Base-by-base conservation (phyloP, 2,888 invertebrate species). In the Eucriotettix oculatus region DNA sequence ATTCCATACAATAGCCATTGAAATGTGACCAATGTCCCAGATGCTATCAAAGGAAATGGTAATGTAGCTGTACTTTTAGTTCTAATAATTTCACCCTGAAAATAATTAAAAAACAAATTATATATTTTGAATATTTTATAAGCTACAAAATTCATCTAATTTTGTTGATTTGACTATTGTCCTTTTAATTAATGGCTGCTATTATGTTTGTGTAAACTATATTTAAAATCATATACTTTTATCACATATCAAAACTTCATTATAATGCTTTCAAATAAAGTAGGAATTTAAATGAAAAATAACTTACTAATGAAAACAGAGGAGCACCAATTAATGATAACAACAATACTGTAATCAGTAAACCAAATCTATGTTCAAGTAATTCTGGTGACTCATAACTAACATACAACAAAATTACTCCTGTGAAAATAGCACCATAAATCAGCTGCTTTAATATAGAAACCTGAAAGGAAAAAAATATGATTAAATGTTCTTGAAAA, bases 31-130 rank as follows among this genome's bases (percentile, higher is more conserved):
- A 90, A 68, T 43, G 90, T 81, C 64, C 89, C 92, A 66, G 88
- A 85, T 44, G 90, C 74, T 68, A 93, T 92, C 62, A 96, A 78
- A 10, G 92, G 90, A 71, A 95, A 90, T 10, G 95, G 94, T 73
- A 97, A 78, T 52, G 84, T 83, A 63, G 87, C 90, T 0, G 94
- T 90, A 72, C 87, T 90, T 74, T 88, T 84, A n/a, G 86, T 86
- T 68, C 76, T 77, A 43, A 96, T 82, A 59, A 96, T 86, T 61
- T 86, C 79, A 66, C 79, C 78, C 91, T 91, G 77, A 42, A 73
- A 70, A 62, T 59, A 59, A 62, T 29, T n/a, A n/a, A 29, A 29
- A 29, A 29, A 29, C 7, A 2, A 29, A 29, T 29, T 5, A 29
- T 29, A 29, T n/a, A 29, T 29, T 29, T 29, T 29, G 29, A 29